Evolutionary conservation across 2,888 invertebrate genomes (phyloP), one percentile per base, ranked within the genome.

Genomic region (Oxystoma pomonae): DNA sequence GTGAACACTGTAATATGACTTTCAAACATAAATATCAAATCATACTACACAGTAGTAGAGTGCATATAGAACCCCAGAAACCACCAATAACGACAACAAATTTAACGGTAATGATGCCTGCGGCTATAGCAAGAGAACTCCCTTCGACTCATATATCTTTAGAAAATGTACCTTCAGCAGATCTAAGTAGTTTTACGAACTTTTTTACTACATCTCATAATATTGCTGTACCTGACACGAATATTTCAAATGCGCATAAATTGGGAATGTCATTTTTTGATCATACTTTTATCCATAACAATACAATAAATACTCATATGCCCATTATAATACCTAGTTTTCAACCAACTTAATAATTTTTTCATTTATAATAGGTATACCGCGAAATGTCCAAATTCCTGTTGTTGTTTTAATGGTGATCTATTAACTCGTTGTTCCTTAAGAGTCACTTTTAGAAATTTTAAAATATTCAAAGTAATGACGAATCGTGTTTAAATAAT

Each of bases 21-120:
- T 83, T 82, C 71, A 75, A 75, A 51, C 82, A 83, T 72, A 76
- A 81, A 67, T 83, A 84, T 70, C 83, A 83, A 71, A 80, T 81
- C 62, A 78, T 83, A 62, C 71, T 84, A 60, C 84, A 84, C 71
- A 76, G 79, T 52, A 80, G 80, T 69, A 75, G 80, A 63, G 79
- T 76, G 62, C 82, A 82, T 69, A 74, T 79, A 49, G 74, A 72
- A 58, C 71, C 70, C 62, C 69, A 72, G 55, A 58, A 65, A 63
- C 70, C 67, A 52, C 67, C 71, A 62, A 12, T 35, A 7, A 7
- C 35, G 35, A 71, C 72, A 66, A 55, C 63, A 17, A 67, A 63
- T 58, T 50, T 61, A 16, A 58, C 63, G 5, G 61, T 59, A 21
- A 67, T 65, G 20, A 20, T 67, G 19, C 61, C 65, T n/a, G 64